Percentiles rank a stretch among this genome's conserved stretches.
phyloP scores from a whole-genome alignment of 2,797 vertebrate genomes.

The Rhinella marina region DNA sequence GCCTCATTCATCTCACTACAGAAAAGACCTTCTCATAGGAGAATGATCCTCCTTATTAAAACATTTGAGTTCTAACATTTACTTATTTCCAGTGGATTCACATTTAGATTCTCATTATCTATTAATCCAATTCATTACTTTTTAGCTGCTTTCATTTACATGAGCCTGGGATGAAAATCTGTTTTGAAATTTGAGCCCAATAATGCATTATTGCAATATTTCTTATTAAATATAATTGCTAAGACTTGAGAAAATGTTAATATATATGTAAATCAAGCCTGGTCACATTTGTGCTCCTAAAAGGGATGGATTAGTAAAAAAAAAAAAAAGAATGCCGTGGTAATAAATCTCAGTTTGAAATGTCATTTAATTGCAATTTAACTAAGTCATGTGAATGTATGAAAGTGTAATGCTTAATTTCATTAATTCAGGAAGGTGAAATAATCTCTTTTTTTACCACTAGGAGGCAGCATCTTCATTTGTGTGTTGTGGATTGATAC shows the following conservation, averaged over 20 bases:
- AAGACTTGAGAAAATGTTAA: constrained; percentile 54
- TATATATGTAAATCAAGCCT: constrained; percentile 55
- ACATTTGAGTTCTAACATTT: constrained; percentile 7
- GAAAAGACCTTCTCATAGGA: background rate
- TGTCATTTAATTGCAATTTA: constrained; percentile 48
- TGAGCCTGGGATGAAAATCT: constrained; percentile 11
- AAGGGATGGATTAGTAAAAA: constrained; percentile 28
- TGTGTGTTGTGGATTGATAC: constrained; percentile 9
- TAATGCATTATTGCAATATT: constrained; percentile 54
- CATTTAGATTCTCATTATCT: constrained; percentile 39
- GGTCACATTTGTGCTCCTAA: constrained; percentile 49
- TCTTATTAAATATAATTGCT: constrained; percentile 54
- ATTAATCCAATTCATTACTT: constrained; percentile 44
- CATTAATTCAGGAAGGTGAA: background rate
- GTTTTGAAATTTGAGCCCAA: constrained; percentile 41
- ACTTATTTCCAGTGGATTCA: constrained; percentile 31
- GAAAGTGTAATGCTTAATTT: constrained; percentile 21
- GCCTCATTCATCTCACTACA: background rate
- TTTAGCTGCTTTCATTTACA: constrained; percentile 49
- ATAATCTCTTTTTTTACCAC: background rate
- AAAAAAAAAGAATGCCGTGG: background rate
- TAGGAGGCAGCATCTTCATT: constrained; percentile 39
- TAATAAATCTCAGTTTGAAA: constrained; percentile 54
- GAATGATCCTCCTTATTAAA: constrained; percentile 19
- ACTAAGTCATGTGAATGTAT: constrained; percentile 42